A percentile compares a stretch with the other conserved stretches of the same genome.
phyloP scores from a whole-genome alignment of 2,888 invertebrate genomes.

The Drosophila yooni region DNA sequence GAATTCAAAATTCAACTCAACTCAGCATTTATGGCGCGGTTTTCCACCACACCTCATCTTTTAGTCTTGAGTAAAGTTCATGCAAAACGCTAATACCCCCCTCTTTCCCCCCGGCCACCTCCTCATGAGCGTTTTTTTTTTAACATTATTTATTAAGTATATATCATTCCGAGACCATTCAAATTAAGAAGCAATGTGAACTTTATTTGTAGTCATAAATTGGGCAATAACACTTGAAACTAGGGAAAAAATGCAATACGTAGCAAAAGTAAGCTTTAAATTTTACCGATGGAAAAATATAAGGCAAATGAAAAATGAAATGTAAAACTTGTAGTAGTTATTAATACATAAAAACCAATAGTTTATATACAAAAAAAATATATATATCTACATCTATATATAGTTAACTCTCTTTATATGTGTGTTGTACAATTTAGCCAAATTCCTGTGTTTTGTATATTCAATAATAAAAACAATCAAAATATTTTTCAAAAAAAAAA shows the following conservation, averaged over 20 bases:
- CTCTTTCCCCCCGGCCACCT: constrained; percentile 1
- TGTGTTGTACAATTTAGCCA: constrained; percentile 79
- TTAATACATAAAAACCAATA: constrained; percentile 45
- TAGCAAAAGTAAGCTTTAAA: constrained; percentile 72
- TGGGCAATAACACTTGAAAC: constrained; percentile 57
- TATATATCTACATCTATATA: constrained; percentile 44
- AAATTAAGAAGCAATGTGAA: constrained; percentile 46
- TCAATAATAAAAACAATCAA: constrained; percentile 54
- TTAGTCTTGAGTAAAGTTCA: constrained; percentile 62
- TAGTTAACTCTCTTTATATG: constrained; percentile 57
- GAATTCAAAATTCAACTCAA: constrained; percentile 3
- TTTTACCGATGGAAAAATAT: constrained; percentile 24
- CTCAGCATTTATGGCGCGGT: constrained; percentile 33
- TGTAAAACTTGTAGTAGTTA: constrained; percentile 71
- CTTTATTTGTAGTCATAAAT: constrained; percentile 25
- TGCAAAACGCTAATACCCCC: constrained; percentile 64
- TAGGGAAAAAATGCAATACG: constrained; percentile 71
- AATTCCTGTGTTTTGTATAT: constrained; percentile 77
- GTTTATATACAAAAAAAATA: constrained; percentile 53
- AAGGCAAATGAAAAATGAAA: constrained; percentile 37
- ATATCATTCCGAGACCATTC: constrained; percentile 67
- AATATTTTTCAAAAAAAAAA: constrained; percentile 63
- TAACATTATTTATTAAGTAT: constrained; percentile 19
- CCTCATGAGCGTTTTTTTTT: constrained; percentile 36
- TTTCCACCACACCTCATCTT: constrained; percentile 30